Conservation (phyloP, 2,113 vertebrate species). For the Serinus canaria region DNA sequence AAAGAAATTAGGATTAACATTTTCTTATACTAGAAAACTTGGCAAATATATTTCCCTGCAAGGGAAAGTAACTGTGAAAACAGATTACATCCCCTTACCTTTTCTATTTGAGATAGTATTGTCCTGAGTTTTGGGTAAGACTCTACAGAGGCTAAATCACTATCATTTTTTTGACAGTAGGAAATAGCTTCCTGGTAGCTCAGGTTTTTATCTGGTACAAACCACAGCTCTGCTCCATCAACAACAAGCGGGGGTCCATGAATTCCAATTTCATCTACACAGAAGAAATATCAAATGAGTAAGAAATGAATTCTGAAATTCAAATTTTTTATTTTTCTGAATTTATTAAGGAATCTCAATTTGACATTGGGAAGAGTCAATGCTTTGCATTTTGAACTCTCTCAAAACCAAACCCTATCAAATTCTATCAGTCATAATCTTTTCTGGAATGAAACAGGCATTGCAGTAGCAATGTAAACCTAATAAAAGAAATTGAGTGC, state of each 20-base stretch:
- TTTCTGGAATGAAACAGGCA: not conserved
- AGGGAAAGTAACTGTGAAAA: not conserved
- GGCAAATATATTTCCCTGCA: not conserved
- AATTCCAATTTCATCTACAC: constrained; percentile 79
- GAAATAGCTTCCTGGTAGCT: constrained; percentile 81
- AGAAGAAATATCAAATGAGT: not conserved
- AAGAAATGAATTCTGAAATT: not conserved
- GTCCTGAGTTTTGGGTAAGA: constrained; percentile 59
- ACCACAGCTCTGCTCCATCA: constrained; percentile 91
- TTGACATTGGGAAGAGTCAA: not conserved
- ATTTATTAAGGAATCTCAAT: not conserved
- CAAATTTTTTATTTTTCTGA: not conserved
- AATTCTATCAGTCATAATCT: not conserved
- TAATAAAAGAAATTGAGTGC: not conserved
- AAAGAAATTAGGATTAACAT: not conserved
- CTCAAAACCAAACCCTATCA: not conserved
- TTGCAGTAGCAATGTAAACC: not conserved
- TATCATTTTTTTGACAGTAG: constrained; percentile 81
- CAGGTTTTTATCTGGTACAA: constrained; percentile 79
- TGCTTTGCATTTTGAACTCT: not conserved
- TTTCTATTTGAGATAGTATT: constrained; percentile 72
- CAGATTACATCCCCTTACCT: constrained; percentile 61
- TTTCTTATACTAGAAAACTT: not conserved
- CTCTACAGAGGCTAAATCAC: constrained; percentile 79
- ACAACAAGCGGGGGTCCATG: constrained; percentile 81